phyloP scores from a whole-genome alignment of 2,797 vertebrate species.

The Cossypha polioptera region DNA sequence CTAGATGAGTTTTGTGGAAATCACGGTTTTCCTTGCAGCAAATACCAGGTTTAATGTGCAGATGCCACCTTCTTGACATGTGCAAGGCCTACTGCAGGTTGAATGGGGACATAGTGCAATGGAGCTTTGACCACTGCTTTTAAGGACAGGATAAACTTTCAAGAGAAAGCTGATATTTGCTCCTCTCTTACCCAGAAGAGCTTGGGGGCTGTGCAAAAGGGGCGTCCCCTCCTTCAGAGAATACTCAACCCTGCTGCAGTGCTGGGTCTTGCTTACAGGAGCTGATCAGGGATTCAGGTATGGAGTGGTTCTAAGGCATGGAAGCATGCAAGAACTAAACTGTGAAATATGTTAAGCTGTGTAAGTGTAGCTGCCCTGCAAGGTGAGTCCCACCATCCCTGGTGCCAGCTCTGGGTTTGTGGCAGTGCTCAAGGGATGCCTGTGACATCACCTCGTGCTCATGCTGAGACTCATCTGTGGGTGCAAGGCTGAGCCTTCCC shows the following conservation, averaged over 20 bases:
- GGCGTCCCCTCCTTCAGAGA: neutral
- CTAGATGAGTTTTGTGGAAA: neutral
- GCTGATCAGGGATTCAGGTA: neutral
- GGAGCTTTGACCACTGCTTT: neutral
- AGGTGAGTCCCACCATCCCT: rapidly evolving
- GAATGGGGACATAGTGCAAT: neutral
- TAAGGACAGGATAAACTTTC: neutral
- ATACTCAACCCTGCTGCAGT: neutral
- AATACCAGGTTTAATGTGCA: neutral
- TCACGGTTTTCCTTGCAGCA: neutral
- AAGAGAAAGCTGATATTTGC: neutral
- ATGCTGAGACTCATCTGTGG: neutral
- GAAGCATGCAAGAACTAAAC: neutral
- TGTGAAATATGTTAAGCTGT: neutral
- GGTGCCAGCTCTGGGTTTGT: neutral
- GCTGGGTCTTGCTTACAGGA: neutral
- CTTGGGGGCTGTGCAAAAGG: neutral
- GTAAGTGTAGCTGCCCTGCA: neutral
- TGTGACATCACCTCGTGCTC: rapidly evolving
- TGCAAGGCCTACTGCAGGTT: neutral
- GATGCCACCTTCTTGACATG: neutral
- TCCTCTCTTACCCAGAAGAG: neutral
- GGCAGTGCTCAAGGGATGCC: neutral
- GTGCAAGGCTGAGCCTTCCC: neutral
- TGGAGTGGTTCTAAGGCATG: neutral